These are phyloP conservation scores for Athetis lepigone DNA, from an alignment of 2,888 invertebrate species.

Conservation along the genomic window DNA sequence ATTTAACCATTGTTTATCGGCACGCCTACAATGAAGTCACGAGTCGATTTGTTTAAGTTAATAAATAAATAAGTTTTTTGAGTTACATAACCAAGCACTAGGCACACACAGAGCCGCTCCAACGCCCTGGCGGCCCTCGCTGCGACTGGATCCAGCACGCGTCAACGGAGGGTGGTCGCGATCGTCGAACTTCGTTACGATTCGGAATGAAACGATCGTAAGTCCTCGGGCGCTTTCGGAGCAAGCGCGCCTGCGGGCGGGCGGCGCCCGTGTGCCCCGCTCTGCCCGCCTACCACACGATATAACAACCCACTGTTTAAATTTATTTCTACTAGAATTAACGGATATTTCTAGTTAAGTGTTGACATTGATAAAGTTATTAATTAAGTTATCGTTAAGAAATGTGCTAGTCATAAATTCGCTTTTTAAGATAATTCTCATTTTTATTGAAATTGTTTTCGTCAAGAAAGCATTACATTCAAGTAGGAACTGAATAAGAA, in stretches of 20 bases:
- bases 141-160: slow-evolving; percentile 89
- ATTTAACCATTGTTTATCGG: slow-evolving; percentile 62
- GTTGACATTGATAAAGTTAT: slow-evolving; percentile 40
- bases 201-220: slow-evolving; percentile 88
- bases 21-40: slow-evolving; percentile 64
- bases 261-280: slow-evolving; percentile 84
- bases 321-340: slow-evolving; percentile 80
- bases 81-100: slow-evolving; percentile 89
- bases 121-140: slow-evolving; percentile 88
- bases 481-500: slow-evolving; percentile 13
- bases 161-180: slow-evolving; percentile 86
- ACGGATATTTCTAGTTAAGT: slow-evolving; percentile 63
- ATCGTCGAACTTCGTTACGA: slow-evolving; percentile 89
- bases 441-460: slow-evolving; percentile 14
- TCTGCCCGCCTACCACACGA: slow-evolving; percentile 77
- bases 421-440: slow-evolving; percentile 3
- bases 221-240: slow-evolving; percentile 87
- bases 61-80: slow-evolving; percentile 88
- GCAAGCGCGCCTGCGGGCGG: slow-evolving; percentile 89
- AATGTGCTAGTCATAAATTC: slow-evolving; percentile 9
- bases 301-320: slow-evolving; percentile 79
- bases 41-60: slow-evolving; percentile 80
- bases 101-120: slow-evolving; percentile 83
- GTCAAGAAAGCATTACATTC: slow-evolving; percentile 4
- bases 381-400: slow-evolving; percentile 31